Evolutionary conservation across 2,797 vertebrate genomes (phyloP), one percentile per base, ranked within the genome.

Genomic region (Apogon talboti): DNA sequence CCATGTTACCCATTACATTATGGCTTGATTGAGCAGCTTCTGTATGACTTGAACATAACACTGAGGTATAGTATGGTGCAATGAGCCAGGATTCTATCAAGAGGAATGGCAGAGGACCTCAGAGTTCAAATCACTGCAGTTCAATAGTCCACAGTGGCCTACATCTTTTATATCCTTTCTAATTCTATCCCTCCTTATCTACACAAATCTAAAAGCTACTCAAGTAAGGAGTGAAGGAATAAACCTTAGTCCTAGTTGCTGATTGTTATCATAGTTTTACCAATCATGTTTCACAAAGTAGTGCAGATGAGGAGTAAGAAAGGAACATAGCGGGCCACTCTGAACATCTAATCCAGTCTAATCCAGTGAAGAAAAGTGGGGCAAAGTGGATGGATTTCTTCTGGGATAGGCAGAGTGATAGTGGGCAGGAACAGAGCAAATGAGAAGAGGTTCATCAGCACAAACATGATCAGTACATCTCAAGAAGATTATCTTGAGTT

Each of bases 371-470:
- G 76, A 88, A 77, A 84, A 87, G 85, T 79, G 78, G 89, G 89
- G 73, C 87, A 92, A 79, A 90, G 83, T 84, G 82, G 87, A 90
- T 91, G 90, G 87, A 84, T 87, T 80, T 91, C 84, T 83, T 89
- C 87, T 89, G 87, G 89, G 87, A 89, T 81, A 91, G 88, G 87
- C 86, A 88, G 89, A 89, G 88, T 86, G 91, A 90, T 76, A 89
- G 89, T 90, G 83, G 88, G 82, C 78, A 84, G 82, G 76, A 78
- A 57, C 86, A 91, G 90, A 92, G 87, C 83, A 74, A 77, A 71
- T 65, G 83, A 76, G 83, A 71, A 86, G 77, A 90, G 79, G 81
- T 81, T 89, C 85, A 81, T 79, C 82, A 84, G 84, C 71, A 68
- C 48, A 66, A 55, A 77, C 82, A 83, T 89, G 86, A 88, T 83